phyloP scores from a whole-genome alignment of 2,888 invertebrate species.

The Rotaria macrura region DNA sequence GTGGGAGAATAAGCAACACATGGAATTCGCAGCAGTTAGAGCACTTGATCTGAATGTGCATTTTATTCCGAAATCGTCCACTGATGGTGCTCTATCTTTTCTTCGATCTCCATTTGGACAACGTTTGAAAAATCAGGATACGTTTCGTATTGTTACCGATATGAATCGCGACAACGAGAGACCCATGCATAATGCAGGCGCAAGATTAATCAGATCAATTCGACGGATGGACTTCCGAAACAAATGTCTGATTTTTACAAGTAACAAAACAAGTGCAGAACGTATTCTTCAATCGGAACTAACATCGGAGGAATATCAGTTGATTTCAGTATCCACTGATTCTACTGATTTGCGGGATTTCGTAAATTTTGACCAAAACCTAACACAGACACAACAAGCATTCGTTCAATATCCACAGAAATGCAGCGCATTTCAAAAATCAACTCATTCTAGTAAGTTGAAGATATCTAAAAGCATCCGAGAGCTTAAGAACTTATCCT shows the following conservation, averaged over 20 bases:
- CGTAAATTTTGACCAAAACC: background rate
- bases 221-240: background rate
- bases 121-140: background rate
- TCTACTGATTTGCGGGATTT: background rate
- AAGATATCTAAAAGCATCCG: background rate
- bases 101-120: background rate
- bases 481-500: too few relatives aligned
- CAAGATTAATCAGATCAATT: background rate
- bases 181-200: background rate
- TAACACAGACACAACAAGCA: background rate
- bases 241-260: background rate
- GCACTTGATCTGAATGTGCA: background rate
- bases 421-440: background rate
- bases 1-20: background rate
- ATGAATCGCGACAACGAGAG: background rate
- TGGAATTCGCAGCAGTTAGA: background rate
- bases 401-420: background rate
- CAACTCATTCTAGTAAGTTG: background rate
- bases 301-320: background rate
- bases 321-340: background rate
- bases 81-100: background rate
- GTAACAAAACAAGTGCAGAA: background rate
- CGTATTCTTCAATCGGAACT: background rate
- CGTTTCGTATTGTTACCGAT: background rate
- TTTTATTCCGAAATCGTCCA: background rate